These are phyloP conservation scores for Oophaga sylvatica DNA, from an alignment of 2,797 vertebrate genomes.

Conservation along the genomic window DNA sequence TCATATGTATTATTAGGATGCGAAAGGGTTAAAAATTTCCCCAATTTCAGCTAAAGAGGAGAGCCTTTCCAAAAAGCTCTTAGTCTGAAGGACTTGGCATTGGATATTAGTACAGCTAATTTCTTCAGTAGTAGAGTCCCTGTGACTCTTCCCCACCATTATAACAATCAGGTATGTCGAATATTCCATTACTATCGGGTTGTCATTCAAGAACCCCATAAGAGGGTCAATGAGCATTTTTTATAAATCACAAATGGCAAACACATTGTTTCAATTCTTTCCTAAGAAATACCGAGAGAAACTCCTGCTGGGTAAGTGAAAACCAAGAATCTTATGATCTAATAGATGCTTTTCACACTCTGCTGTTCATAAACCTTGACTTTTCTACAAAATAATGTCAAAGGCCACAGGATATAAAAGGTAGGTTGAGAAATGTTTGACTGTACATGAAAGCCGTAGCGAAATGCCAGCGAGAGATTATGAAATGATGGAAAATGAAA, in stretches of 20 bases:
- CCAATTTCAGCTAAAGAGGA: not conserved
- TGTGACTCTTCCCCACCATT: not conserved
- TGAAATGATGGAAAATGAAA: conserved; percentile 64
- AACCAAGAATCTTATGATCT: not conserved
- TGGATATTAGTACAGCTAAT: not conserved
- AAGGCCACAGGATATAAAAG: conserved; percentile 16
- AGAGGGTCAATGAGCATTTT: not conserved
- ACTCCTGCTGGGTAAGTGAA: not conserved
- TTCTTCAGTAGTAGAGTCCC: not conserved
- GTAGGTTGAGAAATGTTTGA: conserved; percentile 47
- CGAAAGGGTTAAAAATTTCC: not conserved
- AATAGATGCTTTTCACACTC: not conserved
- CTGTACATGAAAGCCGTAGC: conserved; percentile 58
- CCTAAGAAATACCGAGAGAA: not conserved
- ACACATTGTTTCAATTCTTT: not conserved
- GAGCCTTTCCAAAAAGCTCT: not conserved
- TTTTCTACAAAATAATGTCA: conserved; percentile 32
- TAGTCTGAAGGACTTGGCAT: not conserved
- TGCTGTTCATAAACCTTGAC: conserved; percentile 17
- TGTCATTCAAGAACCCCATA: not conserved
- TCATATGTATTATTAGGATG: too few relatives aligned
- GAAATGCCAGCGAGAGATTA: conserved; percentile 64
- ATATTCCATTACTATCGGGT: not conserved
- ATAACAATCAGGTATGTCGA: not conserved
- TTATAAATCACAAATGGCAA: not conserved